phyloP scores from a whole-genome alignment of 2,113 vertebrate genomes.

The Melanostigma gelatinosum region DNA sequence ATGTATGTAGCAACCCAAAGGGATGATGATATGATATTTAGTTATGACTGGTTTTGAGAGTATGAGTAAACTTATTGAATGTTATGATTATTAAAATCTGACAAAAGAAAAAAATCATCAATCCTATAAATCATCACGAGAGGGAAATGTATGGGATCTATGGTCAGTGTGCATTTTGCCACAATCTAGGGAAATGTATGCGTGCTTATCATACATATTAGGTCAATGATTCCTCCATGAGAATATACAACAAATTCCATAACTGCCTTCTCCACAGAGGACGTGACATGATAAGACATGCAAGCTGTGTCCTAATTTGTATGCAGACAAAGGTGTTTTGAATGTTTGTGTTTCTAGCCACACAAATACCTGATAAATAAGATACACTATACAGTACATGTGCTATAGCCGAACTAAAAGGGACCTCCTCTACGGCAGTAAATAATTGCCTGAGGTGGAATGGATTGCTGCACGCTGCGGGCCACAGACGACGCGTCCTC shows the following conservation, averaged over 20 bases:
- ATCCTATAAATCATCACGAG: background rate
- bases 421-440: background rate
- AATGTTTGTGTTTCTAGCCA: background rate
- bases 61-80: background rate
- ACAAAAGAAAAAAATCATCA: background rate
- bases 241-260: background rate
- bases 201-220: background rate
- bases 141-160: background rate
- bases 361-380: background rate
- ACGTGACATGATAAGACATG: background rate
- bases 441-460: background rate
- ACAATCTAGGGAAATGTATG: background rate
- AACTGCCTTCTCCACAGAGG: background rate
- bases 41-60: background rate
- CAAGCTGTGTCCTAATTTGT: background rate
- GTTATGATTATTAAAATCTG: background rate
- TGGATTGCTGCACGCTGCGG: background rate
- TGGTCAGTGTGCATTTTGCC: background rate
- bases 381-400: too few relatives aligned
- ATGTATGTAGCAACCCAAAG: background rate
- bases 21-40: background rate
- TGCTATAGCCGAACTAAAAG: background rate
- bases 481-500: slow-evolving; percentile 26
- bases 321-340: background rate
- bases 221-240: background rate